These are phyloP conservation scores for Euproctis similis DNA, from an alignment of 2,888 invertebrate species.

Conservation along the genomic window DNA sequence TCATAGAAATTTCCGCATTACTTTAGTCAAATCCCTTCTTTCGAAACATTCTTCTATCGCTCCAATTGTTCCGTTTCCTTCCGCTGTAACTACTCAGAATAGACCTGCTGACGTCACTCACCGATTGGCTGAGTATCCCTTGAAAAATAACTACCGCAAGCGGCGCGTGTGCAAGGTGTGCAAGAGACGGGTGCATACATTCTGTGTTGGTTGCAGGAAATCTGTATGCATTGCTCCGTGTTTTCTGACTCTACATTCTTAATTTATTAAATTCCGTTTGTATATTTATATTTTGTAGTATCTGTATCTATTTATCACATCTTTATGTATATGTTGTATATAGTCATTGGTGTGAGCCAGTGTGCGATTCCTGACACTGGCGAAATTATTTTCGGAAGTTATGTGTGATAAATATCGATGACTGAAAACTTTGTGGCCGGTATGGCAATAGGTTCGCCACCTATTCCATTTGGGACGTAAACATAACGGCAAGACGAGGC, in stretches of 20 bases:
- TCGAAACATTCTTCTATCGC: constrained; percentile 1
- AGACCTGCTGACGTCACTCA: constrained; percentile 1
- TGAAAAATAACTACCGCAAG: background rate
- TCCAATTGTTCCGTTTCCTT: background rate
- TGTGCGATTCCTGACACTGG: too few species aligned
- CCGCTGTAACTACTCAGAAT: constrained; percentile 1
- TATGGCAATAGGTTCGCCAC: too few species aligned
- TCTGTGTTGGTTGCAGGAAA: constrained; percentile 5
- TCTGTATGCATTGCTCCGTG: constrained; percentile 4
- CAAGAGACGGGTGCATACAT: constrained; percentile 2
- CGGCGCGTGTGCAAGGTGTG: constrained; percentile 2
- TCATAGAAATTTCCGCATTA: background rate
- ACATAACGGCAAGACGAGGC: too few species aligned
- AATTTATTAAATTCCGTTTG: constrained; percentile 1
- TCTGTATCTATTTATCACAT: background rate
- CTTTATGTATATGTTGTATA: background rate
- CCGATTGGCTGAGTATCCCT: background rate
- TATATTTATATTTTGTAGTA: constrained; percentile 1
- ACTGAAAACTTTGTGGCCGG: too few species aligned
- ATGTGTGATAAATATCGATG: too few species aligned
- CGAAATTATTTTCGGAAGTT: too few species aligned
- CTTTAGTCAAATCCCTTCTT: constrained; percentile 1
- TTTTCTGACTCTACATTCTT: constrained; percentile 1
- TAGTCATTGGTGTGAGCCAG: too few species aligned
- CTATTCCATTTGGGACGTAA: too few species aligned